Evolutionary conservation across 1,140 invertebrate genomes (phyloP), one percentile per base, ranked within the genome.

Genomic region (Platyscapa corneri): DNA sequence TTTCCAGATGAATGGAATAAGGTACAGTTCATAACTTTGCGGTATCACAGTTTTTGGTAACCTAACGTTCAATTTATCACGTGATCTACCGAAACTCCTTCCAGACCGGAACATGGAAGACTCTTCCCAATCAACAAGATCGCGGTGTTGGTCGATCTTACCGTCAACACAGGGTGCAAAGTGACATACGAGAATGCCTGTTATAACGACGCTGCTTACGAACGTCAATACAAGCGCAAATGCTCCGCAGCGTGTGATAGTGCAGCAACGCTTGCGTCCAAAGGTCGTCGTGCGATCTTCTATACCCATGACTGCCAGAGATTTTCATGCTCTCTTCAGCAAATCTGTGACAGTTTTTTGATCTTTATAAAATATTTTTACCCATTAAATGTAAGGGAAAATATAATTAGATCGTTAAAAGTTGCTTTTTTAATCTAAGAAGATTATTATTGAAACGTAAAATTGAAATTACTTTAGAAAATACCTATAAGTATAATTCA

Each of bases 1-100:
- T 88, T 95, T 95, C 90, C 93, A 93, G 65, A 97, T 95, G 87
- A 96, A 96, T 0, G 97, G 97, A 42, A 95, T 94, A 56, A 97
- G 89, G 87, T 95, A 94, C 3, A 97, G 90, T 79, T 95, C 94
- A 88, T 97, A 97, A 7, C 94, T 95, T 34, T 96, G 91, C 0
- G 96, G 96, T 30, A 94, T 90, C 0, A 97, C 92, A 65, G 94
- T 94, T 65, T 90, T 94, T 0, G 96, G 96, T 83, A 97, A 91
- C 87, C 96, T 94, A 8, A 97, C 95, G 90, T 96, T 94, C 27
- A 94, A 88, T 34, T 93, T 92, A 56, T 88, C 90, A 86, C 88
- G 82, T 87, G 88, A 84, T 83, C 88, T 91, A 87, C 87, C 84
- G 27, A 94, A 90, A 32, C 76, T 83, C 0, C 75, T 32, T 0